Conservation (phyloP, 2,888 invertebrate genomes). For the Sinopyrophorus schimmeli region DNA sequence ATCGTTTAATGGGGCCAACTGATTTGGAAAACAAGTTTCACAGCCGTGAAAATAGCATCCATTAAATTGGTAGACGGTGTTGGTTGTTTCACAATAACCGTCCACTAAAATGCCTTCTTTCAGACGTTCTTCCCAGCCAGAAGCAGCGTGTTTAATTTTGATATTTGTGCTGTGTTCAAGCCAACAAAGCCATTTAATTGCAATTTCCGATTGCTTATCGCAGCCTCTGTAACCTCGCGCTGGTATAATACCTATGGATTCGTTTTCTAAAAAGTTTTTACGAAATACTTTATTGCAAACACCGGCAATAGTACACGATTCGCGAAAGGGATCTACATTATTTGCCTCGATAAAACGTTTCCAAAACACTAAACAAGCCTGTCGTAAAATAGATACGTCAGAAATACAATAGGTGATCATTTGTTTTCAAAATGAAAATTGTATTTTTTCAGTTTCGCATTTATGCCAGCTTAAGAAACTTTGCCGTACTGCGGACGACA, state of each 20-base stretch:
- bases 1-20: no score
- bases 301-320: slow-evolving; percentile 1
- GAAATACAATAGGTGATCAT: not conserved
- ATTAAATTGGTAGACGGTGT: no score
- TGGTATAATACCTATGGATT: not conserved
- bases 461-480: slow-evolving; percentile 11
- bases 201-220: slow-evolving; percentile 5
- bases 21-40: no score
- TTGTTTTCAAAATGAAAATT: no score
- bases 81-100: no score
- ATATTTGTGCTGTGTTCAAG: not conserved
- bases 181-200: not conserved
- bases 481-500: slow-evolving; percentile 3
- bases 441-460: no score
- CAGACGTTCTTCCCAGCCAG: no score
- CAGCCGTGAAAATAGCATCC: no score
- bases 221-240: not conserved
- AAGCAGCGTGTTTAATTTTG: not conserved
- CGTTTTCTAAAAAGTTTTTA: not conserved
- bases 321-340: not conserved
- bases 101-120: no score
- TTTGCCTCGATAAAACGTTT: not conserved
- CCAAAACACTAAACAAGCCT: slow-evolving; percentile 4
- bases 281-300: slow-evolving; percentile 5
- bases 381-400: not conserved